phyloP scores from a whole-genome alignment of 2,113 vertebrate species.

The Cromileptes altivelis region DNA sequence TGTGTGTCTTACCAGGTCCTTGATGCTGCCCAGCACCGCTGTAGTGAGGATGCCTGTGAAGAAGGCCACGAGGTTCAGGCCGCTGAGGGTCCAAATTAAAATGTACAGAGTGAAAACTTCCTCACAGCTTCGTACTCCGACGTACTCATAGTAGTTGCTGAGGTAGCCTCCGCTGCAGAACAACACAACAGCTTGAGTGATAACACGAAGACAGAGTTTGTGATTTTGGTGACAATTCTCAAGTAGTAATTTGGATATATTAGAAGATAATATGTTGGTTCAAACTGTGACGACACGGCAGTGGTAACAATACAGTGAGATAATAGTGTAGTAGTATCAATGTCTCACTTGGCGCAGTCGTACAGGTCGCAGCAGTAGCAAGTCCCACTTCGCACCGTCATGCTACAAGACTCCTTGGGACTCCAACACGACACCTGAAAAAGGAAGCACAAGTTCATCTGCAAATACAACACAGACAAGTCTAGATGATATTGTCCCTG shows the following conservation, averaged over 20 bases:
- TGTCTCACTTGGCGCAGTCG: conserved; percentile 83
- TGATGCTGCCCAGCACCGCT: conserved; percentile 82
- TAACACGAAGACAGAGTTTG: neutral
- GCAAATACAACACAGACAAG: neutral
- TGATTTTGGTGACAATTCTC: neutral
- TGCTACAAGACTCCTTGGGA: conserved; percentile 76
- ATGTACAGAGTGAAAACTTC: conserved; percentile 78
- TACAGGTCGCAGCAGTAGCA: conserved; percentile 87
- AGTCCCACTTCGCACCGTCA: conserved; percentile 80
- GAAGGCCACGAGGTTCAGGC: conserved; percentile 80
- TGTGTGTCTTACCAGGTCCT: conserved; percentile 71
- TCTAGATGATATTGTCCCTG: neutral
- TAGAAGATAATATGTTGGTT: neutral
- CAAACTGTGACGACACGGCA: neutral
- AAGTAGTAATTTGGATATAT: neutral
- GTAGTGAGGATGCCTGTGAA: conserved; percentile 77
- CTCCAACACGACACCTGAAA: conserved; percentile 79
- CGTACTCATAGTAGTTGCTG: conserved; percentile 84
- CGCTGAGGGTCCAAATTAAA: conserved; percentile 77
- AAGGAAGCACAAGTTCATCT: neutral
- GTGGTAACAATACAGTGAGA: neutral
- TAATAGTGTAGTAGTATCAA: neutral
- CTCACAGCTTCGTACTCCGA: conserved; percentile 82
- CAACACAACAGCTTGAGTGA: neutral
- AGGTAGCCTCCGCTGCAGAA: conserved; percentile 81